These are phyloP conservation scores for Ceratosolen fusciceps DNA, from an alignment of 1,140 invertebrate genomes.

Conservation along the genomic window DNA sequence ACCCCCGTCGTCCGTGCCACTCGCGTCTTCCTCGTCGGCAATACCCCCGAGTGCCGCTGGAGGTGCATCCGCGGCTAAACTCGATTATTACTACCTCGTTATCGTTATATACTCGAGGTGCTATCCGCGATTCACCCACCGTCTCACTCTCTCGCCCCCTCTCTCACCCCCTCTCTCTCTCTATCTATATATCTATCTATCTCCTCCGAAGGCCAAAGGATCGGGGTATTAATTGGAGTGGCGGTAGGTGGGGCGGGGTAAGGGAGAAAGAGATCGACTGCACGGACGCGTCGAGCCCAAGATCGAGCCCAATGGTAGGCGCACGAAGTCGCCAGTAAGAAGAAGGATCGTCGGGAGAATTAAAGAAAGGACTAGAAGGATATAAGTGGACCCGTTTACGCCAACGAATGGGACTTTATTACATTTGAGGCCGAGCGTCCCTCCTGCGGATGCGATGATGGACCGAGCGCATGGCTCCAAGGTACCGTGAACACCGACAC, in stretches of 20 bases:
- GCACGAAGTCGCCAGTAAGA: background rate
- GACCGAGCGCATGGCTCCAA: too few relatives aligned
- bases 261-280: background rate
- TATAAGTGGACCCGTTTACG: conserved; percentile 31
- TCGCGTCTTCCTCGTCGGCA: background rate
- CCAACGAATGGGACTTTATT: conserved; percentile 19
- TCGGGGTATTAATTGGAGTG: too few relatives aligned
- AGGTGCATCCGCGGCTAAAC: conserved; percentile 46
- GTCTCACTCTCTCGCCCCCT: too few relatives aligned
- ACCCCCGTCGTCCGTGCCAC: background rate
- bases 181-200: too few relatives aligned
- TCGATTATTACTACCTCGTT: conserved; percentile 66
- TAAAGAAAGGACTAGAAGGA: background rate
- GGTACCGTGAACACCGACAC: too few relatives aligned
- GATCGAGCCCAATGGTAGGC: background rate
- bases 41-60: background rate
- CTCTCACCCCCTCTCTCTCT: too few relatives aligned
- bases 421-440: background rate
- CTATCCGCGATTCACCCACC: too few relatives aligned
- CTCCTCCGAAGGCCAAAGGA: too few relatives aligned
- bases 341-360: background rate
- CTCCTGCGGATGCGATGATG: background rate
- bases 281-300: background rate
- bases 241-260: too few relatives aligned
- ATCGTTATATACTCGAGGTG: conserved; percentile 53